Evolutionary conservation across 1,140 invertebrate genomes (phyloP), one percentile per base, ranked within the genome.

Genomic region (Plodia interpunctella): DNA sequence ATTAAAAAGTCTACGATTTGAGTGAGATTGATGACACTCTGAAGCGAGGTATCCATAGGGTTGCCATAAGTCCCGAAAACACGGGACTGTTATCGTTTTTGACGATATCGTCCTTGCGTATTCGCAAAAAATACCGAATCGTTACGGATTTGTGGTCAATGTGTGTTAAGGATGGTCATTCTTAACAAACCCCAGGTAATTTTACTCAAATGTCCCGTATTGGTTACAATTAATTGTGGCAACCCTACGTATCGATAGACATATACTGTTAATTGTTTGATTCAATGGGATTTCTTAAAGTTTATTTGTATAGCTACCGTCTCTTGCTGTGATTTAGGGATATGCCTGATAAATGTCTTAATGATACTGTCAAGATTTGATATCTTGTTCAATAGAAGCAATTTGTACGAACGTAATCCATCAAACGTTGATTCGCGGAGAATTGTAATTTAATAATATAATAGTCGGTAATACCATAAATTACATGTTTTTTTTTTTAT

Each of bases 301-400:
- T 15, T 44, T 44, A 44, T 44, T 44, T 44, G 38, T 15, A 44
- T 17, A 44, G 13, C 38, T n/a, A 17, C 38, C 38, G 15, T 44
- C 38, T 44, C 38, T 44, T 15, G 38, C 38, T 15, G 38, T 44
- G 15, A 44, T 44, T 44, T 44, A 44, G 38, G 38, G 38, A 44
- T n/a, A 44, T n/a, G 53, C 19, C 28, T 55, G 54, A 55, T 60
- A 51, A 55, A 61, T 61, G 25, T 38, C 32, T 55, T 30, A 51
- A 44, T 51, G 44, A 35, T 50, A n/a, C 59, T 61, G 59, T 61
- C 59, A 55, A 32, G 9, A 11, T 49, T 35, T 51, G 59, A 61
- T 28, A 44, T 44, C 38, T 44, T 17, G 13, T 44, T 44, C 38
- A 44, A 44, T 44, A 44, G 38, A 44, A 44, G 38, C 38, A 44